These are phyloP conservation scores for Mesoclemmys tuberculata DNA, from an alignment of 2,113 vertebrate genomes.

Conservation along the genomic window DNA sequence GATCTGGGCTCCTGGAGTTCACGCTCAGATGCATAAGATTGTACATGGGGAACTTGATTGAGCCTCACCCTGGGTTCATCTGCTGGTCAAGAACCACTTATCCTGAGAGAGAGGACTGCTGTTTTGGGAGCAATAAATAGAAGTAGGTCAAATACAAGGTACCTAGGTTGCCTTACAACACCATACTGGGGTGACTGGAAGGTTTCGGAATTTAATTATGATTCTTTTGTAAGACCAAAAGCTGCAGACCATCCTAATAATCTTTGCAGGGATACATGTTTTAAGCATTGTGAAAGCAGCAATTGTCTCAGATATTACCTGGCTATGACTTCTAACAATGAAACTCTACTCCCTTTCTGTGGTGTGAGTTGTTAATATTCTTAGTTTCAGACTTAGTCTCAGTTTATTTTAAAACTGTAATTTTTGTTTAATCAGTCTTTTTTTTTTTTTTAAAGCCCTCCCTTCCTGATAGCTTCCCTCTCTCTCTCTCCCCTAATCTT, in stretches of 20 bases:
- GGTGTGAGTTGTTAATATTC: background rate
- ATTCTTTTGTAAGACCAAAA: background rate
- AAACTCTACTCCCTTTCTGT: background rate
- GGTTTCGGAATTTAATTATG: background rate
- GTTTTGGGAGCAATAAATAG: background rate
- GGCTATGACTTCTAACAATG: background rate
- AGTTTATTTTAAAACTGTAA: background rate
- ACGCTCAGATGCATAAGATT: background rate
- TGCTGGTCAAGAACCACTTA: background rate
- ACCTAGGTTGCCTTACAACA: background rate
- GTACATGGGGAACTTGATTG: fast-evolving
- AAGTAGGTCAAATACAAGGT: background rate
- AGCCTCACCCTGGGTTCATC: conserved; percentile 37
- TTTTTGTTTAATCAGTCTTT: background rate
- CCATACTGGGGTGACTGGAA: background rate
- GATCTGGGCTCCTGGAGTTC: conserved; percentile 9
- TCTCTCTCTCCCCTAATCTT: background rate
- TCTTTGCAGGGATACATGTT: background rate
- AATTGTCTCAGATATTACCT: background rate
- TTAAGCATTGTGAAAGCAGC: background rate
- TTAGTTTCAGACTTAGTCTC: background rate
- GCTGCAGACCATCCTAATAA: background rate
- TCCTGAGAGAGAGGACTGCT: background rate
- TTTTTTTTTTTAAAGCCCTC: background rate
- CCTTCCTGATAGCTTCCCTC: background rate